Evolutionary conservation across 2,888 invertebrate species (phyloP).

Genomic region (Acronicta psi): DNA sequence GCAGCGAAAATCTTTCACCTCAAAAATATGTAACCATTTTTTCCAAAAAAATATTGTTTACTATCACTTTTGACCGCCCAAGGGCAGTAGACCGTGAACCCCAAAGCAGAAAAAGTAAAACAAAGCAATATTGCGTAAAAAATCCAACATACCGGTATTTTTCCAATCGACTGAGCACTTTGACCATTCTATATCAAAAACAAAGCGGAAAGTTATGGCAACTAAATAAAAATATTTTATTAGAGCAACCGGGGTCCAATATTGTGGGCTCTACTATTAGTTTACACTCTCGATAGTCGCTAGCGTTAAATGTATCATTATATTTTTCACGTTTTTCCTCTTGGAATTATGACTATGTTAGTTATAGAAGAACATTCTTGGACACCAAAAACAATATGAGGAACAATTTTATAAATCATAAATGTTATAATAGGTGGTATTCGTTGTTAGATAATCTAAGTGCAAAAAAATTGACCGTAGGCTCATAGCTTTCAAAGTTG

Average conservation of each 20-base stretch:
- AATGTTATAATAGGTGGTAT: too few relatives aligned
- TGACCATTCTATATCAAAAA: slow-evolving; percentile 27
- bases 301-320: background rate
- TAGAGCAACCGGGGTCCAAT: background rate
- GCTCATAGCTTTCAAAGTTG: too few relatives aligned
- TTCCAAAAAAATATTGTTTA: slow-evolving; percentile 1
- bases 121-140: slow-evolving; percentile 33
- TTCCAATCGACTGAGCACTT: slow-evolving; percentile 33
- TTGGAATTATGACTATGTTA: too few relatives aligned
- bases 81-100: slow-evolving; percentile 3
- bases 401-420: too few relatives aligned
- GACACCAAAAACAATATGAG: too few relatives aligned
- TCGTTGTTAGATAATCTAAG: too few relatives aligned
- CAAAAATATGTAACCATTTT: too few relatives aligned
- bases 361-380: too few relatives aligned
- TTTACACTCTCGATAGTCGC: background rate
- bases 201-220: slow-evolving; percentile 7
- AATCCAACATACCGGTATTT: slow-evolving; percentile 24
- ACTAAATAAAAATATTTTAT: slow-evolving; percentile 29
- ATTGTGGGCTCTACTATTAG: background rate
- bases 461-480: too few relatives aligned
- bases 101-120: slow-evolving; percentile 10
- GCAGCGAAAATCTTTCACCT: too few relatives aligned
- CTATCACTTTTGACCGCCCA: slow-evolving; percentile 11
- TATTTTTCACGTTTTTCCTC: too few relatives aligned